Evolutionary conservation across 2,888 invertebrate species (phyloP), one percentile per base, ranked within the genome.

Genomic region (Rhingia rostrata): DNA sequence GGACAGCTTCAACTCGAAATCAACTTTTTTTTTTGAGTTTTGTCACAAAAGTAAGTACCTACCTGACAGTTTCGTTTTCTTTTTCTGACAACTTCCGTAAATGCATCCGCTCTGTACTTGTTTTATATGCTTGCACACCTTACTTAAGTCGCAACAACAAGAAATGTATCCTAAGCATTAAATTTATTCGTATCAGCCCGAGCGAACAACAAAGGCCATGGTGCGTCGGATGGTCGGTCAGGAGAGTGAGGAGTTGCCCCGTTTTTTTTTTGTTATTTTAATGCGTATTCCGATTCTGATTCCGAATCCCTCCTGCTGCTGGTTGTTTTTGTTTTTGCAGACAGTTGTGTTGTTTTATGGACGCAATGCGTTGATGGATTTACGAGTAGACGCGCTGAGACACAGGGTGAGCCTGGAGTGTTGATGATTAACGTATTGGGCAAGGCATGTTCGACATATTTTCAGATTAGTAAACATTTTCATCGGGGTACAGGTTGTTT

Each of bases 281-380:
- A 45, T 51, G 49, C 10, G 49, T 10, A 39, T 30, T 47, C 6
- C 30, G 53, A 22, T 43, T 49, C 7, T 58, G 7, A 6, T 14
- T 47, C 30, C n/a, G 7, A 9, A 54, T 66, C 9, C 74, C 56
- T 66, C 49, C 58, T 66, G 64, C 39, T n/a, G 35, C 32, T 12
- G 41, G 49, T 9, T 66, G 54, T 72, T 66, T 77, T 66, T 66
- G 54, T 72, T 78, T 77, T 66, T 72, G 60, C 63, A 75, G 63
- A 35, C 54, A 43, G 41, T 43, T 70, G 14, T 66, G 58, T 41
- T 78, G 60, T 54, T 72, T 82, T 78, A 66, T 77, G 64, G 49
- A 35, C 14, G 47, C 49, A 74, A 41, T 56, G 64, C 43, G 53
- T 45, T 4, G 70, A 72, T 49, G 30, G 60, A 82, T 78, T 47